These are phyloP conservation scores for Heterochromis multidens DNA, from an alignment of 2,113 vertebrate genomes.

Conservation along the genomic window DNA sequence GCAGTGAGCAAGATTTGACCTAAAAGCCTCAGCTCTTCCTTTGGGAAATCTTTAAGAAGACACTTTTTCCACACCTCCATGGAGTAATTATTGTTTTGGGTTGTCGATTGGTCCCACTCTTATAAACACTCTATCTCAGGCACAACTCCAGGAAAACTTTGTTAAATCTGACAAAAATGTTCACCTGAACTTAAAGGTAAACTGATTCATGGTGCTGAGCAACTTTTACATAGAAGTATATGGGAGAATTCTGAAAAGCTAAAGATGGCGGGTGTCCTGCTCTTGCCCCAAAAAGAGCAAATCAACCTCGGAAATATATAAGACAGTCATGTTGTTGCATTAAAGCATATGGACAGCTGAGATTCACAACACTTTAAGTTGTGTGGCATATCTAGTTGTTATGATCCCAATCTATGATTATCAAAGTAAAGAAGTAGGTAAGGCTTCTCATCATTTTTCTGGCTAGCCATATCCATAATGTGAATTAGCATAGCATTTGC, in stretches of 20 bases:
- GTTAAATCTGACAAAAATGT: neutral
- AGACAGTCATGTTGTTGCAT: neutral
- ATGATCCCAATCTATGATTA: too few relatives aligned
- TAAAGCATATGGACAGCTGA: neutral
- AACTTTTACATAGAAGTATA: neutral
- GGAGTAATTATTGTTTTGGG: neutral
- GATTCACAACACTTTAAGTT: neutral
- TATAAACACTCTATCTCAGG: neutral
- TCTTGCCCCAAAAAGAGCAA: neutral
- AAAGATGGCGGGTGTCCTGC: neutral
- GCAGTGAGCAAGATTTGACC: neutral
- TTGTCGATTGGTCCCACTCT: neutral
- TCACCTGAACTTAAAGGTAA: neutral
- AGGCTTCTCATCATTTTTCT: neutral
- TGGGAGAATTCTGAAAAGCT: neutral
- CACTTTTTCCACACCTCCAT: neutral
- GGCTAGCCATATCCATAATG: neutral
- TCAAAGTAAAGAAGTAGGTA: neutral
- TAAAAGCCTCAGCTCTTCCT: neutral
- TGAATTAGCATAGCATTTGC: neutral
- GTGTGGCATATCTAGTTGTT: neutral
- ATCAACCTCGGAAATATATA: neutral
- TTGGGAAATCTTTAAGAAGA: neutral
- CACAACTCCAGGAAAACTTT: neutral
- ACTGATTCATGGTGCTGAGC: neutral